A percentile compares a stretch with the other conserved stretches of the same genome.
phyloP scores from a whole-genome alignment of 2,797 vertebrate genomes.

The Thamnophis elegans region DNA sequence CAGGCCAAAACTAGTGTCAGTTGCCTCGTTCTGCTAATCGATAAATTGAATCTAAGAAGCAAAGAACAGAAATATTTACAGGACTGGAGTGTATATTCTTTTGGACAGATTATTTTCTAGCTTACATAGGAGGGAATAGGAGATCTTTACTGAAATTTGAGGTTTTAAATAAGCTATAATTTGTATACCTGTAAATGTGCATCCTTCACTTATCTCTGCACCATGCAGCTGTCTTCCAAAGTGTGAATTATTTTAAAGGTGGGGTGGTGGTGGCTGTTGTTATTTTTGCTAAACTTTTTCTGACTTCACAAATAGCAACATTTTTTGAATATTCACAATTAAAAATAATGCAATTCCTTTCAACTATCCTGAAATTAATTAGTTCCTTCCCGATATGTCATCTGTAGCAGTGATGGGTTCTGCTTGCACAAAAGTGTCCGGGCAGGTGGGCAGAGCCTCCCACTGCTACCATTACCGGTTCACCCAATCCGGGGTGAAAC shows the following conservation, averaged over 20 bases:
- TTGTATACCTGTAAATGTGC: background rate
- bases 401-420: too few relatives aligned
- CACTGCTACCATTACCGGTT: too few relatives aligned
- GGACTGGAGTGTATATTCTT: background rate
- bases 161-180: background rate
- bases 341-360: background rate
- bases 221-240: background rate
- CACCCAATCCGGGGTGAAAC: too few relatives aligned
- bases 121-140: background rate
- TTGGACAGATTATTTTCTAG: background rate
- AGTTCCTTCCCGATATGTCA: background rate
- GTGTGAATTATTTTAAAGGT: background rate
- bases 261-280: background rate
- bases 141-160: background rate
- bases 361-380: background rate
- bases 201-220: background rate
- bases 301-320: background rate
- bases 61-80: background rate
- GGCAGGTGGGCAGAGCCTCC: too few relatives aligned
- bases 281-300: background rate
- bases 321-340: background rate
- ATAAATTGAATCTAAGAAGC: background rate
- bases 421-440: too few relatives aligned
- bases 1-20: background rate
- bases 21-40: background rate